These are phyloP conservation scores for Delphinapterus leucas DNA, from an alignment of 2,113 vertebrate genomes.

Conservation along the genomic window DNA sequence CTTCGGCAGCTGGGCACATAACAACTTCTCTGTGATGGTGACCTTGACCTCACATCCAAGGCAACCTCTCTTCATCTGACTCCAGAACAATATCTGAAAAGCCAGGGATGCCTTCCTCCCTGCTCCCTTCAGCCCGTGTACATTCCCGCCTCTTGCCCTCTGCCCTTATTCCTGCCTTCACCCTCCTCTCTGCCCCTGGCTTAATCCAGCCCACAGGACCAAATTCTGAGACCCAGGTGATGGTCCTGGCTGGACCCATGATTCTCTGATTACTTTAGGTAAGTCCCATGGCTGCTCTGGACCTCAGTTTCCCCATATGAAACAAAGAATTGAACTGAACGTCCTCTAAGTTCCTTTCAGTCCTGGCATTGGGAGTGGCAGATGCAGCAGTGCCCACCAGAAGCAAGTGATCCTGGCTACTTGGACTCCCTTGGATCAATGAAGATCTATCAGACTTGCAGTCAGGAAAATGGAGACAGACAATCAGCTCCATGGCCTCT, in stretches of 20 bases:
- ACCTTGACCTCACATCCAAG: background rate
- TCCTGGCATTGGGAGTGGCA: background rate
- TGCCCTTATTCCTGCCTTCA: background rate
- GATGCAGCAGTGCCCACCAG: background rate
- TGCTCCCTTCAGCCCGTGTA: rapidly evolving
- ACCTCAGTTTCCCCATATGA: background rate
- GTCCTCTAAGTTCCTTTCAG: background rate
- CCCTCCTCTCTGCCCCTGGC: background rate
- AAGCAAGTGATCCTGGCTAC: background rate
- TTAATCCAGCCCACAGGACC: background rate
- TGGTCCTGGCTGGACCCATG: background rate
- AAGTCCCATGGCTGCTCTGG: background rate
- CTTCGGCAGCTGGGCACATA: background rate
- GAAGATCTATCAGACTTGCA: background rate
- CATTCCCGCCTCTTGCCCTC: too few relatives aligned
- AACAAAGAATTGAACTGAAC: background rate
- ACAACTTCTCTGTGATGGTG: background rate
- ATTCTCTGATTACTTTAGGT: background rate
- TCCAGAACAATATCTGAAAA: background rate
- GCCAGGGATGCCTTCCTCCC: background rate
- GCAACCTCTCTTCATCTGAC: background rate
- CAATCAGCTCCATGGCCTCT: background rate
- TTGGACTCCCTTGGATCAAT: background rate
- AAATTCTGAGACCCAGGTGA: background rate
- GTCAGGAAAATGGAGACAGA: background rate